Percentiles rank a stretch among this genome's conserved stretches.
phyloP scores from a whole-genome alignment of 2,888 invertebrate species.

The Drosophila mayaguana region DNA sequence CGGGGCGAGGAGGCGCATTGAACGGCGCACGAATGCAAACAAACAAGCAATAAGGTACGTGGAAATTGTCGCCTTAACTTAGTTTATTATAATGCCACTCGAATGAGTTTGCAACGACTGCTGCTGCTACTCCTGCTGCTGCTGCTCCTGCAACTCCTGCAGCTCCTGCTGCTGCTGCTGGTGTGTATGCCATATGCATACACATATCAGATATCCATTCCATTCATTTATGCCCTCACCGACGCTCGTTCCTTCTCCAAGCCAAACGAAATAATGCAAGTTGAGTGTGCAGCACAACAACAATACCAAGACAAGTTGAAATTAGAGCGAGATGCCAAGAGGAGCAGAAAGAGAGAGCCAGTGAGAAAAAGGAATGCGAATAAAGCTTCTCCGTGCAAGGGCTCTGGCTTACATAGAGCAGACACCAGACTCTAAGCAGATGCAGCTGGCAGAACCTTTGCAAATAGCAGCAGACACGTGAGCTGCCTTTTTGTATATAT shows the following conservation, averaged over 20 bases:
- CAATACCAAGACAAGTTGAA: constrained; percentile 25
- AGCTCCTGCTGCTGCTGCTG: background rate
- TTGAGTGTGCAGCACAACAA: constrained; percentile 38
- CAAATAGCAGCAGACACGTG: constrained; percentile 56
- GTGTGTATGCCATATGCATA: constrained; percentile 17
- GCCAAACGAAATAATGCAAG: constrained; percentile 68
- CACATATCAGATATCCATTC: constrained; percentile 57
- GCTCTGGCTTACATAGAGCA: constrained; percentile 26
- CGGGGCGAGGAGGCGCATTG: constrained; percentile 37
- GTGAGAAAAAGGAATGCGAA: background rate
- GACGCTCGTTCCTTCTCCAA: constrained; percentile 26
- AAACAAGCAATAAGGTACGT: constrained; percentile 76
- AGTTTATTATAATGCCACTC: constrained; percentile 79
- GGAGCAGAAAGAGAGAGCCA: background rate
- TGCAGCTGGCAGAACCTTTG: constrained; percentile 14
- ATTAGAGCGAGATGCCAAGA: background rate
- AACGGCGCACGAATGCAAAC: constrained; percentile 67
- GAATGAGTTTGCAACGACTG: constrained; percentile 63
- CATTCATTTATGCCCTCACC: constrained; percentile 64
- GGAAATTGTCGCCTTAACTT: constrained; percentile 79
- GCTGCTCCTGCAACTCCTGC: constrained; percentile 5
- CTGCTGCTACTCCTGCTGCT: constrained; percentile 15
- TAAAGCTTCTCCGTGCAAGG: background rate
- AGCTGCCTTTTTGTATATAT: constrained; percentile 16
- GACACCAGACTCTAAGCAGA: constrained; percentile 6